Base-by-base conservation (phyloP, 2,113 vertebrate species). In the Datnioides undecimradiatus region DNA sequence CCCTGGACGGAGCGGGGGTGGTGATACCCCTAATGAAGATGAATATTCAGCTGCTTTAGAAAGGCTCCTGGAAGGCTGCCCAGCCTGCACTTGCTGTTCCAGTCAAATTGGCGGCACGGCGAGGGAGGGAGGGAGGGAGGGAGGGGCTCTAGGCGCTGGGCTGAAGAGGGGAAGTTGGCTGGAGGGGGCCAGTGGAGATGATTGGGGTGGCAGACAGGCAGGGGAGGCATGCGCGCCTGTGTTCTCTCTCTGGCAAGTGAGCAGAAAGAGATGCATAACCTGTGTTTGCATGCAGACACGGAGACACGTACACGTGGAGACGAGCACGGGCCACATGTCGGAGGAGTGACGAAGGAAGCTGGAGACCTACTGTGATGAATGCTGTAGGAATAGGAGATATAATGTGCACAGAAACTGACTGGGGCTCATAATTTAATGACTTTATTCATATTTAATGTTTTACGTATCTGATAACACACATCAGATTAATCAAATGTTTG, bases 1-100 rank as follows among this genome's bases (percentile, higher is more conserved):
- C 76, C 90, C 84, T 76, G 93, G 83, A 80, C 58, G 90, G 82
- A 88, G 85, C 92, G 86, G 88, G 87, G 91, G 81, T 76, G 85
- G 93, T 91, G 72, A 93, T 90, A 89, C 88, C 88, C 76, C 77
- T 95, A 95, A 96, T 95, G 93, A 96, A 96, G 94, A 96, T 93
- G 76, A 95, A 95, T 96, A 95, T 96, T 91, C 88, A 92, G 91
- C 88, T 91, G 86, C 88, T 87, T 92, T 88, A 76, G 87, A 89
- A 86, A 69, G 64, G 29, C 93, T 96, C 94, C 93, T 96, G 88
- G 90, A 94, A 87, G 80, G 51, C 87, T 91, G 89, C 93, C 95
- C 91, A 82, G 81, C 84, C 93, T 92, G 76, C 84, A 88, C 81
- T 87, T 59, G 87, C 73, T 84, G 76, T 88, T 85, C 85, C 94